These are phyloP conservation scores for Strongylocentrotus purpuratus DNA, from an alignment of 35 echinoderm and acorn worm genomes.

Conservation along the genomic window DNA sequence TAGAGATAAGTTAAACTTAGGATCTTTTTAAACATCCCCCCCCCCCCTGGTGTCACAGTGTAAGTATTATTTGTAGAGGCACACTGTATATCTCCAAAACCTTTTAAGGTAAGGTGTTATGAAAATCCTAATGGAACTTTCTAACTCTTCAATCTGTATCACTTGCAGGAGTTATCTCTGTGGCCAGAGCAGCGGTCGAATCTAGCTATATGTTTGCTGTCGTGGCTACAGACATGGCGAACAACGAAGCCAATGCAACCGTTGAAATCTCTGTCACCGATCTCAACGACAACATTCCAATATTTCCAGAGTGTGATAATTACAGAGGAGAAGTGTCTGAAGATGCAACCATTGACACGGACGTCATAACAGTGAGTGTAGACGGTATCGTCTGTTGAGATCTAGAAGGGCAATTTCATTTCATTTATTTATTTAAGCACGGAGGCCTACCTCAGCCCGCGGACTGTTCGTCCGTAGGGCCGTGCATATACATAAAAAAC, in stretches of 20 bases:
- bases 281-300: constrained; percentile 90
- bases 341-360: background rate
- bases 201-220: constrained; percentile 71
- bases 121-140: background rate
- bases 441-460: too few species aligned
- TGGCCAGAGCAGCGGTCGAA: constrained; percentile 15
- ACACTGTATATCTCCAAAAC: background rate
- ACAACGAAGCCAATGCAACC: constrained; percentile 19
- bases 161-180: constrained; percentile 70
- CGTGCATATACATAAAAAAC: too few species aligned
- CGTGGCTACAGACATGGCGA: constrained; percentile 55
- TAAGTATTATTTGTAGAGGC: background rate
- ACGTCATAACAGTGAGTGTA: constrained; percentile 58
- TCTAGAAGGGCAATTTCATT: too few species aligned
- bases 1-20: too few species aligned
- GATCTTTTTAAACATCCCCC: too few species aligned
- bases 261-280: constrained; percentile 82
- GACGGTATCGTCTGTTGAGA: background rate
- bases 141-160: background rate
- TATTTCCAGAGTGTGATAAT: constrained; percentile 68
- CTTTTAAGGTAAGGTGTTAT: background rate
- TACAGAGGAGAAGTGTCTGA: constrained; percentile 70
- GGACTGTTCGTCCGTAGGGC: too few species aligned
- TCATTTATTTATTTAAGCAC: too few species aligned
- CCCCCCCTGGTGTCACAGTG: too few species aligned